These are phyloP conservation scores for Engystomops pustulosus DNA, from an alignment of 2,113 vertebrate species.

Conservation along the genomic window DNA sequence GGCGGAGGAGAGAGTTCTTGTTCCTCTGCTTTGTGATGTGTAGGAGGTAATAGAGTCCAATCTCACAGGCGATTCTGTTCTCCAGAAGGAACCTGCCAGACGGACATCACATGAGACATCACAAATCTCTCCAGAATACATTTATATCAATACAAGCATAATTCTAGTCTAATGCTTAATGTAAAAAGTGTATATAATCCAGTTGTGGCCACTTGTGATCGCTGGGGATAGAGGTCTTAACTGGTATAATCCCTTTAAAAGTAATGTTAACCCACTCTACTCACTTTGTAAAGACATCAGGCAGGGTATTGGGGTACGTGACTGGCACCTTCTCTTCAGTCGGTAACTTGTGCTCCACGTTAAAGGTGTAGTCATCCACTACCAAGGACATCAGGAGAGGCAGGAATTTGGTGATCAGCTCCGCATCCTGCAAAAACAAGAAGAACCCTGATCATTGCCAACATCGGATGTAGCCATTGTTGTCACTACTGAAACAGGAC, in stretches of 20 bases:
- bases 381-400: conserved; percentile 94
- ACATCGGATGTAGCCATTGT: too few relatives aligned
- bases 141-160: too few relatives aligned
- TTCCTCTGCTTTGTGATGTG: conserved; percentile 95
- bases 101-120: neutral
- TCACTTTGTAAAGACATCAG: conserved; percentile 87
- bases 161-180: too few relatives aligned
- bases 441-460: too few relatives aligned
- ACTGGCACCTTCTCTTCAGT: conserved; percentile 85
- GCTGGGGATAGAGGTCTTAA: too few relatives aligned
- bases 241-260: too few relatives aligned
- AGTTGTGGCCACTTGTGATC: too few relatives aligned
- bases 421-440: conserved; percentile 79
- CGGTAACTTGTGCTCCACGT: conserved; percentile 91
- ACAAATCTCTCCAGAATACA: too few relatives aligned
- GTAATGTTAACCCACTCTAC: conserved; percentile 47
- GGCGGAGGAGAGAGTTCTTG: conserved; percentile 90
- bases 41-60: conserved; percentile 93
- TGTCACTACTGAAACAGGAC: too few relatives aligned
- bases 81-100: conserved; percentile 86
- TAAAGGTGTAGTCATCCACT: conserved; percentile 93
- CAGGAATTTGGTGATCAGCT: conserved; percentile 92
- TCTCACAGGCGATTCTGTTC: conserved; percentile 93
- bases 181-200: too few relatives aligned
- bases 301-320: conserved; percentile 83